These are phyloP conservation scores for Misgurnus anguillicaudatus DNA, from an alignment of 2,113 vertebrate species.

Conservation along the genomic window DNA sequence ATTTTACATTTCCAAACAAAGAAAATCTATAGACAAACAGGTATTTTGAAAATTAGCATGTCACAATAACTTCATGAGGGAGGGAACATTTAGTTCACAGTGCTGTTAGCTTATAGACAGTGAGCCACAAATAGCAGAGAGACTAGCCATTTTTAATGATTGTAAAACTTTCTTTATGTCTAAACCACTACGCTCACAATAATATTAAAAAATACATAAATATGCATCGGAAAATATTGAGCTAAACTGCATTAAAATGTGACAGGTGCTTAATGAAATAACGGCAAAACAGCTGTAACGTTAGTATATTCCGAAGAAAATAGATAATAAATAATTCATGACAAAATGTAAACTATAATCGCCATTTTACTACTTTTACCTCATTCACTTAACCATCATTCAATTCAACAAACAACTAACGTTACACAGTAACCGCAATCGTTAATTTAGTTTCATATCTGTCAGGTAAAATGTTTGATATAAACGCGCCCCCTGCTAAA, in stretches of 20 bases:
- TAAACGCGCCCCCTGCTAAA: not conserved
- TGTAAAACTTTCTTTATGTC: no score
- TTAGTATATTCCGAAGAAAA: not conserved
- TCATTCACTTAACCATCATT: not conserved
- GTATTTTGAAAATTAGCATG: not conserved
- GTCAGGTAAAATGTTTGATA: not conserved
- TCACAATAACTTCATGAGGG: not conserved
- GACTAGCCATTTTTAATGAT: no score
- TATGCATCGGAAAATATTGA: not conserved
- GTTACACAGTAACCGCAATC: no score
- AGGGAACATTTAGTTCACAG: not conserved
- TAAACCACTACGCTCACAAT: not conserved
- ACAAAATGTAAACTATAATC: not conserved
- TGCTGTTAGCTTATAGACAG: no score
- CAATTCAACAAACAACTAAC: not conserved
- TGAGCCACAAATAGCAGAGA: no score
- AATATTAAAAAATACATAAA: not conserved
- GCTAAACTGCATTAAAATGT: not conserved
- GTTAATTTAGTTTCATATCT: not conserved
- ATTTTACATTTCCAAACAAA: constrained; percentile 5
- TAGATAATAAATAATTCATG: not conserved
- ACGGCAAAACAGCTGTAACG: not conserved
- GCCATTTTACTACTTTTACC: no score
- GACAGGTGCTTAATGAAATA: not conserved
- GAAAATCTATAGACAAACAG: not conserved